phyloP scores from a whole-genome alignment of 2,113 vertebrate species.

The Platichthys stellatus region DNA sequence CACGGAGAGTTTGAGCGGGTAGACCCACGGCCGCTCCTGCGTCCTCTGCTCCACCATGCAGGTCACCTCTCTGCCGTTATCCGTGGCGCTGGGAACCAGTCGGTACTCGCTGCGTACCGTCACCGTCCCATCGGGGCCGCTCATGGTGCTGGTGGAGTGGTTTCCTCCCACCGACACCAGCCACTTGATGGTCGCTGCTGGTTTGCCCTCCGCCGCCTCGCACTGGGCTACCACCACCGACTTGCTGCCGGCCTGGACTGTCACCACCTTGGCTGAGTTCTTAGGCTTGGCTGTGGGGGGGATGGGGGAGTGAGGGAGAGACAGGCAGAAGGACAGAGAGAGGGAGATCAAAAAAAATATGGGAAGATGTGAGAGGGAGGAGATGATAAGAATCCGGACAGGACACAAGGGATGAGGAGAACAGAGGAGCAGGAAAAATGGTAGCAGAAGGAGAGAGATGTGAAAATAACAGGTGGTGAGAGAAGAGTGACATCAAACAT shows the following conservation, averaged over 20 bases:
- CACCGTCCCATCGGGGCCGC: slow-evolving; percentile 79
- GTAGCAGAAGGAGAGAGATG: background rate
- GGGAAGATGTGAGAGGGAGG: background rate
- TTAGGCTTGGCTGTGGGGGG: slow-evolving; percentile 77
- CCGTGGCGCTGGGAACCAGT: slow-evolving; percentile 71
- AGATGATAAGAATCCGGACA: slow-evolving; percentile 1
- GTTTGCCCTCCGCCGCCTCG: slow-evolving; percentile 82
- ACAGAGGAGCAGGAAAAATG: background rate
- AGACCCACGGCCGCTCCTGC: slow-evolving; percentile 63
- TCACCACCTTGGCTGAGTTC: slow-evolving; percentile 74
- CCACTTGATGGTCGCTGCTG: slow-evolving; percentile 85
- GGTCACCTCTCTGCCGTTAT: slow-evolving; percentile 74
- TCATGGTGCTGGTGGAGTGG: slow-evolving; percentile 59
- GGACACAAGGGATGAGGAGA: background rate
- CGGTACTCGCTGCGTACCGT: slow-evolving; percentile 84
- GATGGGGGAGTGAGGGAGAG: background rate
- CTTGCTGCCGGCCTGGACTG: slow-evolving; percentile 72
- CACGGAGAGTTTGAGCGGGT: slow-evolving; percentile 72
- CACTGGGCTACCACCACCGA: slow-evolving; percentile 84
- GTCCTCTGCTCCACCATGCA: slow-evolving; percentile 79
- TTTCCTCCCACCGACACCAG: slow-evolving; percentile 64
- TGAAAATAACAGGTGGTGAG: background rate
- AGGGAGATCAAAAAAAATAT: background rate
- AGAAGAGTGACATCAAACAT: slow-evolving; percentile 28
- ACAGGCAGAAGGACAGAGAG: too few relatives aligned